Percentiles rank a stretch among this genome's conserved stretches.
phyloP scores from a whole-genome alignment of 2,797 vertebrate species.

The Xyrichtys novacula region DNA sequence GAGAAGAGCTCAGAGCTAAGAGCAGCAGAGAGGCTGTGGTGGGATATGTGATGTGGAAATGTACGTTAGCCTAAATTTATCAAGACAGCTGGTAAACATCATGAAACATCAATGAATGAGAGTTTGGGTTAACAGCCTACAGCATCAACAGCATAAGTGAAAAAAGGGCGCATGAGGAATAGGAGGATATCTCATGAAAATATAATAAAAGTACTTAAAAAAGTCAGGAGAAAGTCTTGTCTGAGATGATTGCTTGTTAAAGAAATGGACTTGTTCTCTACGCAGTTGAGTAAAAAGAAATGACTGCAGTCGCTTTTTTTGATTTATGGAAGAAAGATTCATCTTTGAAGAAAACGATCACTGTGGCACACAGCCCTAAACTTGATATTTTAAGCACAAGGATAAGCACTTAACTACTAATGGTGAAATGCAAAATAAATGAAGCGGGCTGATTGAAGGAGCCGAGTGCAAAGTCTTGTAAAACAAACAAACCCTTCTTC shows the following conservation, averaged over 20 bases:
- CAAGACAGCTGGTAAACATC: slow-evolving; percentile 3
- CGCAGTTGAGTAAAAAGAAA: background rate
- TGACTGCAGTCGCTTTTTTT: background rate
- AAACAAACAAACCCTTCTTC: slow-evolving; percentile 18
- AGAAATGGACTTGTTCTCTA: background rate
- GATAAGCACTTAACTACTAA: background rate
- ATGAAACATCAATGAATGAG: background rate
- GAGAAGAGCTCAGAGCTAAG: background rate
- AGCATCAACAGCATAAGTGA: background rate
- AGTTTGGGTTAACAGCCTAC: background rate
- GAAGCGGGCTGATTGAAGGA: background rate
- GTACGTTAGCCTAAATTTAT: background rate
- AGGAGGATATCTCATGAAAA: background rate
- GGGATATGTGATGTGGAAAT: background rate
- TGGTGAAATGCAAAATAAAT: background rate
- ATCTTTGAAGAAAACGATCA: background rate
- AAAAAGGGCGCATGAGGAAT: background rate
- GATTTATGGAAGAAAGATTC: background rate
- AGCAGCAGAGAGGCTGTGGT: background rate
- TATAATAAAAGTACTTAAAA: background rate
- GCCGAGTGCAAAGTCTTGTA: background rate
- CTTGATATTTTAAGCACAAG: background rate
- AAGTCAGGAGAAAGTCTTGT: background rate
- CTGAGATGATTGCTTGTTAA: background rate
- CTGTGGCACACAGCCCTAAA: background rate